Evolutionary conservation across 2,113 vertebrate species (phyloP).

Genomic region (Clarias macrocephalus): DNA sequence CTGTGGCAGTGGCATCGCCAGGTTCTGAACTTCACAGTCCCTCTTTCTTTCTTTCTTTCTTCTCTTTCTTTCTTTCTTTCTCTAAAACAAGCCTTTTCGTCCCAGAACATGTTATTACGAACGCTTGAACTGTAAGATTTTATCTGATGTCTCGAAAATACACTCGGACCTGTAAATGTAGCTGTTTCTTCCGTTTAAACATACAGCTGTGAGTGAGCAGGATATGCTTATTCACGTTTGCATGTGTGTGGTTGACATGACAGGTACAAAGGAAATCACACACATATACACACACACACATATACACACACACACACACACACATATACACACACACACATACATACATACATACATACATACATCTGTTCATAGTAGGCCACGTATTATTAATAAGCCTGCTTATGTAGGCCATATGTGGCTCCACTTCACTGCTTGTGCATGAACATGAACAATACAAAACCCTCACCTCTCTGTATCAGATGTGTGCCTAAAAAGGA

Average conservation of each 20-base stretch:
- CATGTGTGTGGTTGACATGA: neutral
- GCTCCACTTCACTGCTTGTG: neutral
- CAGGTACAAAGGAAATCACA: neutral
- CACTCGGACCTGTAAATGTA: neutral
- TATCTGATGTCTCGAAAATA: neutral
- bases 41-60: no score
- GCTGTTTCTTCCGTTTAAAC: slow-evolving; percentile 19
- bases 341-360: neutral
- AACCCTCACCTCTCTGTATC: slow-evolving; percentile 3
- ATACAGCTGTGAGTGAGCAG: slow-evolving; percentile 12
- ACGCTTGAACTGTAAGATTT: no score
- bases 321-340: slow-evolving; percentile 7
- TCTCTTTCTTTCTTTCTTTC: no score
- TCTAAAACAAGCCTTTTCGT: neutral
- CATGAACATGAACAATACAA: neutral
- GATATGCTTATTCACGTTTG: slow-evolving; percentile 22
- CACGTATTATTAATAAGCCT: neutral
- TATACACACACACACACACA: neutral
- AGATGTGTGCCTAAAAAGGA: neutral
- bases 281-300: slow-evolving; percentile 1
- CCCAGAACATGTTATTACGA: neutral
- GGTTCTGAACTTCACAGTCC: neutral
- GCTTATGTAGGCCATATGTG: neutral
- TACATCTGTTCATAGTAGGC: neutral
- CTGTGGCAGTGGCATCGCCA: neutral